Evolutionary conservation across 2,888 invertebrate genomes (phyloP).

Genomic region (Philonicus albiceps): DNA sequence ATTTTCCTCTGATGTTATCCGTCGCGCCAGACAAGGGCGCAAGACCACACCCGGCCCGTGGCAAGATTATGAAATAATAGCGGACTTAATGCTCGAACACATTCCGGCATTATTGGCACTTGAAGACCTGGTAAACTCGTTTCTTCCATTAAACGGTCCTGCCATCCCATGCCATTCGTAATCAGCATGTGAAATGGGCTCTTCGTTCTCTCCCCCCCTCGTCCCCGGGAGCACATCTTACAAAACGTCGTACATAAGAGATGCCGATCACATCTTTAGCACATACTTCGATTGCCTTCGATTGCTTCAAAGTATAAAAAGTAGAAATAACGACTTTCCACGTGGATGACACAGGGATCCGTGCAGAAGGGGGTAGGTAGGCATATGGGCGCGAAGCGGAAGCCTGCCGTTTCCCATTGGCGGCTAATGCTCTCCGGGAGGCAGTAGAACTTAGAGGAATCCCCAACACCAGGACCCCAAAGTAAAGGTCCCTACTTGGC

Average conservation of each 20-base stretch:
- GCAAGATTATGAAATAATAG: conserved; percentile 34
- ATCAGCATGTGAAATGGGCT: conserved; percentile 37
- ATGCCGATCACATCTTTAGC: conserved; percentile 43
- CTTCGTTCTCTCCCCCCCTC: not conserved
- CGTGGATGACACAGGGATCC: not conserved
- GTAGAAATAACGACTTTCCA: conserved; percentile 38
- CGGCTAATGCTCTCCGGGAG: not conserved
- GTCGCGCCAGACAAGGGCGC: not conserved
- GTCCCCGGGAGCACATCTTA: not conserved
- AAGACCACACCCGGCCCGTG: not conserved
- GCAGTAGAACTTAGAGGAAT: not conserved
- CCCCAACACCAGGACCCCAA: not conserved
- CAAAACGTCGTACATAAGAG: conserved; percentile 17
- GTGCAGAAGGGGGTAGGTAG: not conserved
- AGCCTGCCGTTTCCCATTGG: conserved; percentile 1
- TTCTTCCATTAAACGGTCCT: conserved; percentile 27
- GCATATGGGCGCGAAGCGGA: not conserved
- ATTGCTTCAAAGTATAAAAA: conserved; percentile 32
- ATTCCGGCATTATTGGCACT: conserved; percentile 30
- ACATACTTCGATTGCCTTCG: conserved; percentile 42
- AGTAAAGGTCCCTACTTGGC: not conserved
- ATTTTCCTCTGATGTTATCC: not conserved
- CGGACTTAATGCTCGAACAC: conserved; percentile 11
- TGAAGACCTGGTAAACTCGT: conserved; percentile 36
- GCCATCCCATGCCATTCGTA: conserved; percentile 10